These are phyloP conservation scores for Megalonaias nervosa DNA, from an alignment of 1,140 invertebrate species.

Conservation along the genomic window DNA sequence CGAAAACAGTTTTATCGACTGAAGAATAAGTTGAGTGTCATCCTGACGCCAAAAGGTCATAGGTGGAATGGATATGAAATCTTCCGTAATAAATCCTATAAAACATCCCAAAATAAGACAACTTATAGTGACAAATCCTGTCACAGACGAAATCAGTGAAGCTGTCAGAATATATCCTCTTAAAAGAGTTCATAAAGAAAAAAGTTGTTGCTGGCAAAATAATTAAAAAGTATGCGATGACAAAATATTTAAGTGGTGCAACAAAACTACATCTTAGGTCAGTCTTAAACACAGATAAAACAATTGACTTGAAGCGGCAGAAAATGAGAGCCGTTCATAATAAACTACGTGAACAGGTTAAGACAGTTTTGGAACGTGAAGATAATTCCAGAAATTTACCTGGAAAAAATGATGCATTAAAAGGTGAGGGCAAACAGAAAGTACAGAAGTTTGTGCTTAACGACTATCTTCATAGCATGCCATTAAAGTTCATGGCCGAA, in stretches of 20 bases:
- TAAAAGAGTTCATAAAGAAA: background rate
- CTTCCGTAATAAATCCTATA: background rate
- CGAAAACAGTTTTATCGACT: background rate
- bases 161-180: background rate
- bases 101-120: constrained; percentile 5
- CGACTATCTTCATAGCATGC: constrained; percentile 18
- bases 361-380: constrained; percentile 8
- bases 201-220: constrained; percentile 9
- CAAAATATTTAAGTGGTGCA: background rate
- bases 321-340: background rate
- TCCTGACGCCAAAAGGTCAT: constrained; percentile 3
- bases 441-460: constrained; percentile 22
- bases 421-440: constrained; percentile 6
- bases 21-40: background rate
- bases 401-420: constrained; percentile 10
- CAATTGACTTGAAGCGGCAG: background rate
- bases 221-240: constrained; percentile 10
- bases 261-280: background rate
- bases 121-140: background rate
- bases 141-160: background rate
- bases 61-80: constrained; percentile 1
- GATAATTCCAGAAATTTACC: constrained; percentile 8
- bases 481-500: constrained; percentile 23
- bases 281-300: background rate
- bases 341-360: background rate